phyloP scores from a whole-genome alignment of 2,888 invertebrate genomes.

The Agrotis ipsilon region DNA sequence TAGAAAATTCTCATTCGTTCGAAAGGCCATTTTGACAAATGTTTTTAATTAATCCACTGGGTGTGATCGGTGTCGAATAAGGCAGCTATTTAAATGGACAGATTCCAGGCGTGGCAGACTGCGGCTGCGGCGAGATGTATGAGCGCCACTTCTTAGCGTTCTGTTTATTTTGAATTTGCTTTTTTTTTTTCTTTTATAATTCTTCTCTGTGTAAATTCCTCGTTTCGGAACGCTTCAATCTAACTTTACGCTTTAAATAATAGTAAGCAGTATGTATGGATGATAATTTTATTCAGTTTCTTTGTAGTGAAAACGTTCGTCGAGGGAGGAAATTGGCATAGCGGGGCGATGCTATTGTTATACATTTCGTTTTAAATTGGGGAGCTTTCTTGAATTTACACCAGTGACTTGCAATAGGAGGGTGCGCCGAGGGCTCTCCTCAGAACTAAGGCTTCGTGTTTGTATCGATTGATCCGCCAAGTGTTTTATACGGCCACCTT shows the following conservation, averaged over 20 bases:
- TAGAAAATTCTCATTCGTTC: constrained; percentile 81
- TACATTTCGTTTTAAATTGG: constrained; percentile 90
- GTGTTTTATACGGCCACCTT: constrained; percentile 70
- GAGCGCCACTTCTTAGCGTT: constrained; percentile 74
- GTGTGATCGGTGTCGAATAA: constrained; percentile 81
- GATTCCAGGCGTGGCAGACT: constrained; percentile 82
- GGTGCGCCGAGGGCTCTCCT: constrained; percentile 76
- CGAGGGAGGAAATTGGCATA: constrained; percentile 89
- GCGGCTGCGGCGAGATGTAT: constrained; percentile 74
- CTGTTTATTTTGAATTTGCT: constrained; percentile 71
- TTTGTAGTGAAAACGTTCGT: constrained; percentile 83
- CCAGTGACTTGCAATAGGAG: constrained; percentile 88
- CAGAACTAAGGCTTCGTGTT: constrained; percentile 65
- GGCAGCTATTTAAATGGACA: constrained; percentile 82
- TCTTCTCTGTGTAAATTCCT: constrained; percentile 64
- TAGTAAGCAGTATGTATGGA: constrained; percentile 74
- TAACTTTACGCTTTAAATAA: constrained; percentile 78
- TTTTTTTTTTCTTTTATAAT: constrained; percentile 62
- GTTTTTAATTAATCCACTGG: constrained; percentile 87
- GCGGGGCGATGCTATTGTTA: constrained; percentile 88
- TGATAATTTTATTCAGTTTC: constrained; percentile 88
- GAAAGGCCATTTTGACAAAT: constrained; percentile 84
- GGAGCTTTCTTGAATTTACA: constrained; percentile 90
- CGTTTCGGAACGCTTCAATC: constrained; percentile 72
- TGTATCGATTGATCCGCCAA: constrained; percentile 79